These are phyloP conservation scores for Lagorchestes hirsutus DNA, from an alignment of 2,797 vertebrate species.

Conservation along the genomic window DNA sequence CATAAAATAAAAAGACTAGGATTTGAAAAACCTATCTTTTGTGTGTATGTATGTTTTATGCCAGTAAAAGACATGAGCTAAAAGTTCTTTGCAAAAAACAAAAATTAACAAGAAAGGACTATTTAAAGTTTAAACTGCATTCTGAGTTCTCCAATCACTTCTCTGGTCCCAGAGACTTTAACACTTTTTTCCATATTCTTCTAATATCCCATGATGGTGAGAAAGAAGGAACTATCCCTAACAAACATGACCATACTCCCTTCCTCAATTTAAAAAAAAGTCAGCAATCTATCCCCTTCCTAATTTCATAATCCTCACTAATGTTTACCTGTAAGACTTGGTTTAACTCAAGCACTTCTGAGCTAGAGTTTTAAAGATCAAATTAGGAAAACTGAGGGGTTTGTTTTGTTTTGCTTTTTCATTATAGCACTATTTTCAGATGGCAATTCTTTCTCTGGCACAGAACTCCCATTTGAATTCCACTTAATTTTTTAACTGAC, in stretches of 20 bases:
- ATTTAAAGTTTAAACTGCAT: slow-evolving; percentile 20
- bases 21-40: neutral
- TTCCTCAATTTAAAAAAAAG: slow-evolving; percentile 37
- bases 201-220: slow-evolving; percentile 40
- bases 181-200: slow-evolving; percentile 26
- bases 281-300: neutral
- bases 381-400: neutral
- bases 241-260: slow-evolving; percentile 21
- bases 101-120: slow-evolving; percentile 47
- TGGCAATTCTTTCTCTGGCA: neutral
- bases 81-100: slow-evolving; percentile 40
- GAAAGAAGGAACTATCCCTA: slow-evolving; percentile 24
- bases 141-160: slow-evolving; percentile 46
- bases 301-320: slow-evolving; percentile 38
- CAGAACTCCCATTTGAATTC: slow-evolving; percentile 10
- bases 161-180: slow-evolving; percentile 13
- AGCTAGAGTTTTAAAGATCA: neutral
- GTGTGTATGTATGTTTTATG: neutral
- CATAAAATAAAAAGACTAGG: neutral
- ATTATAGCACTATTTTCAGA: slow-evolving; percentile 18
- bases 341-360: slow-evolving; percentile 13
- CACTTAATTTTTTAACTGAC: slow-evolving; percentile 53
- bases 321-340: slow-evolving; percentile 3
- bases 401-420: neutral
- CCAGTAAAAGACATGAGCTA: neutral